Evolutionary conservation across 2,113 vertebrate genomes (phyloP), one percentile per base, ranked within the genome.

Genomic region (Galeopterus variegatus): DNA sequence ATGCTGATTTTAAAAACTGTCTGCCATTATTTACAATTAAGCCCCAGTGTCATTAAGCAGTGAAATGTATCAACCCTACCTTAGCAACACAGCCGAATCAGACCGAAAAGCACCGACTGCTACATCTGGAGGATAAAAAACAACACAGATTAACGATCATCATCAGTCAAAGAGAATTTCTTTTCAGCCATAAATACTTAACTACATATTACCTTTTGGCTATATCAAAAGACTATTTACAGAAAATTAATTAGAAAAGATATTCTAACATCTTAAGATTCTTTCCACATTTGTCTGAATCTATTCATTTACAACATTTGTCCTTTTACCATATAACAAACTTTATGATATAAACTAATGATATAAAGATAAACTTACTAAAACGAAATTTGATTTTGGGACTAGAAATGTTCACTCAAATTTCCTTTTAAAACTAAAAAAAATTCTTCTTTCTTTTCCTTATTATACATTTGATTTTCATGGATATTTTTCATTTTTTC

Each of bases 31-130:
- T 97, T 54, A 85, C 15, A 96, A 70, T 96, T 98, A 96, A 85
- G 67, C 41, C 70, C 33, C 50, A 67, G 24, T 65, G 77, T 93
- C 91, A 95, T 96, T 94, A 95, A 96, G 75, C 36, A 93, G 23
- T 87, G 54, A 97, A 97, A 98, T 0, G 0, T 14, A 96, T 83
- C 73, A 93, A 6, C 84, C 98, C 99, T 98, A 99, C 99, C 99
- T 99, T 94, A 99, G 98, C 87, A 99, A 97, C 67, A 99, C 99
- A 14, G 99, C 99, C 64, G 99, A 98, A 98, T 99, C 98, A 0
- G 99, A 99, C 31, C 99, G 98, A 98, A 99, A 99, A 7, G 99
- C 99, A 93, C 99, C 99, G 60, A 99, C 98, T 0, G 99, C 99
- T 93, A 99, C 97, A 98, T 99, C 99, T 99, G 98, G 52, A 97